phyloP scores from a whole-genome alignment of 1,140 invertebrate species.

The Drosophila ananassae region DNA sequence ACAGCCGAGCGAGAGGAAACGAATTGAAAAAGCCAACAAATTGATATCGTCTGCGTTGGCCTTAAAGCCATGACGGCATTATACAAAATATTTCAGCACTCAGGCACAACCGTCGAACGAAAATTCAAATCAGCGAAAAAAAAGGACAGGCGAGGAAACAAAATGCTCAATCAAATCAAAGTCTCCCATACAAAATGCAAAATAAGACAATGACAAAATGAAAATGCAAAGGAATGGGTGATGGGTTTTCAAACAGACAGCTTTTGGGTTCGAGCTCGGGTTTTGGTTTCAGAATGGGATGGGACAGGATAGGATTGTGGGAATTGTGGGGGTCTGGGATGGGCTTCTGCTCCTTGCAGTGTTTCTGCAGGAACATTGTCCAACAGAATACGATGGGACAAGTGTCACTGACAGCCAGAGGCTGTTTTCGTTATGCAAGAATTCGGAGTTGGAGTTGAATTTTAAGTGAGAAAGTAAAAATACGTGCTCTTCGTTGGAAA shows the following conservation, averaged over 20 bases:
- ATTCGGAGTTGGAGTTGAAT: constrained; percentile 4
- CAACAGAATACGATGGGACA: constrained; percentile 40
- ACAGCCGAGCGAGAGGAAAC: constrained; percentile 18
- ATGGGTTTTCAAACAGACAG: constrained; percentile 4
- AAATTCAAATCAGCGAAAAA: constrained; percentile 66
- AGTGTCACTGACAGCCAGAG: constrained; percentile 45
- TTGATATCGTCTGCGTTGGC: constrained; percentile 56
- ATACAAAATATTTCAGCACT: constrained; percentile 40
- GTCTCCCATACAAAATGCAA: constrained; percentile 57
- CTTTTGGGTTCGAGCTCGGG: neutral
- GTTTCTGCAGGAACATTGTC: constrained; percentile 23
- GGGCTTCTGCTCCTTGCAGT: neutral
- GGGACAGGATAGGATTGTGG: neutral
- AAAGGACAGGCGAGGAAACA: constrained; percentile 37
- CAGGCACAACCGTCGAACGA: constrained; percentile 3
- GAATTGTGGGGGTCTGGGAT: neutral
- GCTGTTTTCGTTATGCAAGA: constrained; percentile 38
- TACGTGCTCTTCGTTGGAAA: constrained; percentile 8
- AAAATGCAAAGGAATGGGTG: constrained; percentile 10
- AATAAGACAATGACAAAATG: constrained; percentile 68
- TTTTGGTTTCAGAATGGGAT: neutral
- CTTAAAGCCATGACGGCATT: constrained; percentile 35
- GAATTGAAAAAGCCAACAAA: constrained; percentile 51
- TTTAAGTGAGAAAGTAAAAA: neutral
- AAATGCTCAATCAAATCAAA: constrained; percentile 81